These are phyloP conservation scores for Lepus townsendii DNA, from an alignment of 2,797 vertebrate species.

Conservation along the genomic window DNA sequence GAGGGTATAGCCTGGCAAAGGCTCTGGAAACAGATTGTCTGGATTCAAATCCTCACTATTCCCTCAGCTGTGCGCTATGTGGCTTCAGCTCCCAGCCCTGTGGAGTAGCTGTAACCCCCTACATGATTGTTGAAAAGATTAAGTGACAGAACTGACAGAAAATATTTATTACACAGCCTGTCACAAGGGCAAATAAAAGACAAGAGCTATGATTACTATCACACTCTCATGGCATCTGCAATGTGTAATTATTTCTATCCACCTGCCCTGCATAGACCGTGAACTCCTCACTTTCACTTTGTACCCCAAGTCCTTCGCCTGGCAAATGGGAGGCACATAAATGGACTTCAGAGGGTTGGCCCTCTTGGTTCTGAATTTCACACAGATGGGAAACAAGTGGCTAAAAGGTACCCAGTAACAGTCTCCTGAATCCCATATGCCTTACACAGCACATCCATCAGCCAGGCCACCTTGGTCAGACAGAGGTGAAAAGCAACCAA, in stretches of 20 bases:
- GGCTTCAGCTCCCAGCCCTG: constrained; percentile 31
- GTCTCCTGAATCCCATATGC: not conserved
- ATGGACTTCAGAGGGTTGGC: constrained; percentile 10
- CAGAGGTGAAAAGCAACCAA: constrained; percentile 1
- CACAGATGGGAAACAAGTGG: not conserved
- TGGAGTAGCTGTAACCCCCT: constrained; percentile 38
- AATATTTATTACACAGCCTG: constrained; percentile 53
- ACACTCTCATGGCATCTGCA: constrained; percentile 35
- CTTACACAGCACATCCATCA: not conserved
- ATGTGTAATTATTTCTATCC: constrained; percentile 29
- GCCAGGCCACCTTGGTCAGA: not conserved
- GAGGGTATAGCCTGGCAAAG: not conserved
- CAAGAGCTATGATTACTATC: constrained; percentile 18
- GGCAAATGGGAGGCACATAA: constrained; percentile 34
- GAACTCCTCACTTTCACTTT: constrained; percentile 66
- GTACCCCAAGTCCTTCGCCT: not conserved
- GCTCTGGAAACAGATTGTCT: constrained; percentile 54
- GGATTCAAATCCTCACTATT: constrained; percentile 63
- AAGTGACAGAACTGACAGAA: constrained; percentile 61
- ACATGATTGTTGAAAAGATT: constrained; percentile 41
- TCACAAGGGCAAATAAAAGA: constrained; percentile 68
- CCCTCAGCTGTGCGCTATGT: not conserved
- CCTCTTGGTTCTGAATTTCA: constrained; percentile 63
- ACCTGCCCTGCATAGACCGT: constrained; percentile 16
- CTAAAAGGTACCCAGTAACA: constrained; percentile 24